These are phyloP conservation scores for Chrysaora quinquecirrha DNA, from an alignment of 30 jellyfish, hydroid and myxozoan species.

Conservation along the genomic window DNA sequence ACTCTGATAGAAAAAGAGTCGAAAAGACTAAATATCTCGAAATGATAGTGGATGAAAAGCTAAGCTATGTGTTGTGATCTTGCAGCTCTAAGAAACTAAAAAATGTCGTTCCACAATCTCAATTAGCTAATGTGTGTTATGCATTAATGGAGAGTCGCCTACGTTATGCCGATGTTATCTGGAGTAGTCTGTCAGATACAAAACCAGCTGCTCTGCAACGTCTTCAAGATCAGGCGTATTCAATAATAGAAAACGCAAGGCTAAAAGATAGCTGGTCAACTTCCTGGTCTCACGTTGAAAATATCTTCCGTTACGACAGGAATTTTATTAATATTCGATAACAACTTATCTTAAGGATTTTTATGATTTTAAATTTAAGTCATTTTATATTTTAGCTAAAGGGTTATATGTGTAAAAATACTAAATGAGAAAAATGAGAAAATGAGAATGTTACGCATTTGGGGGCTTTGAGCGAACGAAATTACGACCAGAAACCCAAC, in stretches of 20 bases:
- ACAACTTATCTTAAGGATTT: too few species aligned
- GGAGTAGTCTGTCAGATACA: too few species aligned
- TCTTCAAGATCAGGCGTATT: conserved; percentile 2
- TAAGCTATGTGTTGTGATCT: background rate
- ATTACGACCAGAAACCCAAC: too few species aligned
- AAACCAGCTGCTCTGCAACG: too few species aligned
- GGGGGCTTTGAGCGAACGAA: too few species aligned
- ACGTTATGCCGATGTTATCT: too few species aligned
- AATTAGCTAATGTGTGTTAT: background rate
- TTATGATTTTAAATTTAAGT: too few species aligned
- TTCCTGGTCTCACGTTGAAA: background rate
- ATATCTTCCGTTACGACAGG: background rate
- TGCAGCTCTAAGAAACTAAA: conserved; percentile 11
- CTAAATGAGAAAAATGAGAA: too few species aligned
- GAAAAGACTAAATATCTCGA: background rate
- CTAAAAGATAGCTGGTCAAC: background rate
- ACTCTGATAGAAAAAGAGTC: background rate
- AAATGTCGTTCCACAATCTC: conserved; percentile 5
- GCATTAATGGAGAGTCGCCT: background rate
- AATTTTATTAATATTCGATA: too few species aligned
- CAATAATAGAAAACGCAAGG: conserved; percentile 1
- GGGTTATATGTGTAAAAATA: too few species aligned
- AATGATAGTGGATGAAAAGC: background rate
- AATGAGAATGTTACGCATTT: too few species aligned
- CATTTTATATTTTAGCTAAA: too few species aligned